A percentile compares a stretch with the other conserved stretches of the same genome.
phyloP scores from a whole-genome alignment of 2,888 invertebrate species.

The Galerucella calmariensis region DNA sequence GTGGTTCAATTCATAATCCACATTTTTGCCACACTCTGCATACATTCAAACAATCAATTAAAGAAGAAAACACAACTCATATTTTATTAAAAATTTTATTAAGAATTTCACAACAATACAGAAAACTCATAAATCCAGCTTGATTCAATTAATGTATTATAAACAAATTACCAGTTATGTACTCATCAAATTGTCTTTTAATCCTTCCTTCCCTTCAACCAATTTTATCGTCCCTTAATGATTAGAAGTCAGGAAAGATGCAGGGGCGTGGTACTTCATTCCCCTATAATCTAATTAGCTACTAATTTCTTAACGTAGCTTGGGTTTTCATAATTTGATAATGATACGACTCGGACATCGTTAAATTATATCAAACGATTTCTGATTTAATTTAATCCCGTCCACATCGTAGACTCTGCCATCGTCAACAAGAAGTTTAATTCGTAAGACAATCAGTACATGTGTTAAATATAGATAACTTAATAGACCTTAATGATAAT shows the following conservation, averaged over 20 bases:
- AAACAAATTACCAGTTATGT: background rate
- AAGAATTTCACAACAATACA: too few species aligned
- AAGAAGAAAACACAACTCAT: too few species aligned
- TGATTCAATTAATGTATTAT: background rate
- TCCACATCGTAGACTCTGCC: constrained; percentile 2
- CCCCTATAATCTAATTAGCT: constrained; percentile 27
- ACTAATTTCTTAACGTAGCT: constrained; percentile 32
- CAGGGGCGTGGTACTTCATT: constrained; percentile 20
- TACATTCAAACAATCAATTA: too few species aligned
- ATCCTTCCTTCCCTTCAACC: background rate
- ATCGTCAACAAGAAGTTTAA: background rate
- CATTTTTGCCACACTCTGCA: too few species aligned
- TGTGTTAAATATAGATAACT: background rate
- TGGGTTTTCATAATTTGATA: constrained; percentile 36
- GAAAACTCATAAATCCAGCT: too few species aligned
- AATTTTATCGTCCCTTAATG: constrained; percentile 1
- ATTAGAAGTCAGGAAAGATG: constrained; percentile 16
- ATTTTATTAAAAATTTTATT: too few species aligned
- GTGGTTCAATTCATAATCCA: too few species aligned
- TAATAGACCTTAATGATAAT: background rate
- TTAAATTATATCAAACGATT: constrained; percentile 35
- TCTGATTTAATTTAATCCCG: constrained; percentile 19
- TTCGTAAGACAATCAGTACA: background rate
- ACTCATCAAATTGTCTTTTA: constrained; percentile 2
- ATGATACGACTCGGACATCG: constrained; percentile 31